phyloP scores from a whole-genome alignment of 2,888 invertebrate genomes.

The Rutpela maculata region DNA sequence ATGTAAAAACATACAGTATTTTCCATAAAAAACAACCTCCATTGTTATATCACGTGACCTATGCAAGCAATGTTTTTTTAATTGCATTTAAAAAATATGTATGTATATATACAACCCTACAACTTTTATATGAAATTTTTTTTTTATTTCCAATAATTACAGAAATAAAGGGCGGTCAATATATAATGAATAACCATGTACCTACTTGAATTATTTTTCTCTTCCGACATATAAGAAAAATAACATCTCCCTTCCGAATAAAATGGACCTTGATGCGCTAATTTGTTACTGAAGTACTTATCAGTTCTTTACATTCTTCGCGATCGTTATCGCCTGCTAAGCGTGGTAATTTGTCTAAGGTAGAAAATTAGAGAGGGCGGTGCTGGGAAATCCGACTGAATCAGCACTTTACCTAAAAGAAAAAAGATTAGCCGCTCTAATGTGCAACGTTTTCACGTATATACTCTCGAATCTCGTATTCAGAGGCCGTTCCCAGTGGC shows the following conservation, averaged over 20 bases:
- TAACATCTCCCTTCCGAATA: not conserved
- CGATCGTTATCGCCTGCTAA: conserved; percentile 71
- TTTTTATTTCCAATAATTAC: too few species aligned
- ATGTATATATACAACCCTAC: too few species aligned
- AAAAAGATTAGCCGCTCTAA: conserved; percentile 65
- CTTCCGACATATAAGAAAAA: too few species aligned
- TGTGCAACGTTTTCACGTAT: conserved; percentile 51
- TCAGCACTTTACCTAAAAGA: conserved; percentile 68
- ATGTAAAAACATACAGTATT: too few species aligned
- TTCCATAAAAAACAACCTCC: too few species aligned
- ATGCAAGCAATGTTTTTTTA: too few species aligned
- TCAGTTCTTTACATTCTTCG: conserved; percentile 68
- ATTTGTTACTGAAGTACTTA: conserved; percentile 10
- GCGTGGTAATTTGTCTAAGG: conserved; percentile 70
- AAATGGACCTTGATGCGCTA: conserved; percentile 9
- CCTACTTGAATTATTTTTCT: too few species aligned
- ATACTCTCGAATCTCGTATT: conserved; percentile 48
- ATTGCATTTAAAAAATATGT: too few species aligned
- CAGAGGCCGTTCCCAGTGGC: conserved; percentile 61
- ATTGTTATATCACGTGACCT: too few species aligned
- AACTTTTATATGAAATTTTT: too few species aligned
- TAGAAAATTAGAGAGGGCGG: conserved; percentile 68
- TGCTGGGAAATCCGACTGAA: conserved; percentile 64
- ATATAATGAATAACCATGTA: too few species aligned
- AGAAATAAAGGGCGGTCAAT: too few species aligned